Percentiles rank a stretch among this genome's conserved stretches.
Conservation (phyloP, 2,113 vertebrate genomes). For the Ursus arctos region DNA sequence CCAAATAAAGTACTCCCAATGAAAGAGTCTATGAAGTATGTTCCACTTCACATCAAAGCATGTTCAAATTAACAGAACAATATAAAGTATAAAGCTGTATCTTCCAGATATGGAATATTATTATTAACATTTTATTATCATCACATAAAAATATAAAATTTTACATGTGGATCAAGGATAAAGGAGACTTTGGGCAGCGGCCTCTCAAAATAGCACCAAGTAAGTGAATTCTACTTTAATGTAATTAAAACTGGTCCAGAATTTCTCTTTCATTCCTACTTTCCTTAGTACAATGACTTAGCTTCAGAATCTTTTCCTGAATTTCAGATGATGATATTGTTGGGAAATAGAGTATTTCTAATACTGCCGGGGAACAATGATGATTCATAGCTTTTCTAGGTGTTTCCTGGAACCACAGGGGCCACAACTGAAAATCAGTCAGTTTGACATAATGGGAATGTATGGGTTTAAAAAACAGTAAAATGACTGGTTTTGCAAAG, state of each 20-base stretch:
- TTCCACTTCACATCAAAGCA: slow-evolving; percentile 32
- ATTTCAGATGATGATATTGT: background rate
- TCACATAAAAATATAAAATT: background rate
- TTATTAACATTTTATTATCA: background rate
- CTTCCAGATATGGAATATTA: background rate
- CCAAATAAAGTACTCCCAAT: background rate
- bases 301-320: background rate
- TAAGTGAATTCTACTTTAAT: background rate
- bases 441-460: background rate
- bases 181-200: background rate
- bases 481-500: background rate
- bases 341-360: background rate
- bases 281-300: background rate
- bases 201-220: background rate
- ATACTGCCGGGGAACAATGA: background rate
- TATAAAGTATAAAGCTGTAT: background rate
- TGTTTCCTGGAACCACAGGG: background rate
- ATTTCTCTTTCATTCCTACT: background rate
- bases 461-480: background rate
- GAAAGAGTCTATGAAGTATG: background rate
- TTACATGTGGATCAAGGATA: background rate
- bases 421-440: background rate
- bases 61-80: background rate
- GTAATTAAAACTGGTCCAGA: background rate
- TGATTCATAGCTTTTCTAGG: background rate